Percentiles rank a stretch among this genome's conserved stretches.
phyloP scores from a whole-genome alignment of 1,140 invertebrate genomes.

The Caerostris extrusa region DNA sequence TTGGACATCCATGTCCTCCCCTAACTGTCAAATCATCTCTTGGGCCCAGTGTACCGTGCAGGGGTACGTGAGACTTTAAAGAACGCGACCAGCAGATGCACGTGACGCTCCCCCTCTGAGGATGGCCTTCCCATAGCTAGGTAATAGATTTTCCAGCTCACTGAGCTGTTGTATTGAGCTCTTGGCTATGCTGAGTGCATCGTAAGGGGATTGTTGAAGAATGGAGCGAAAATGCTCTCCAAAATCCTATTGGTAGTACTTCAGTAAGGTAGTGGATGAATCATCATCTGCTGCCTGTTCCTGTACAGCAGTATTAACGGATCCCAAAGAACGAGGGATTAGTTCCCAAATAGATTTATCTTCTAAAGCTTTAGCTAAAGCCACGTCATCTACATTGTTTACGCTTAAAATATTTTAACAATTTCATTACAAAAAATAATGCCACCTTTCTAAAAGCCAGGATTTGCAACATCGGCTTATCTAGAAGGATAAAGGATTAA shows the following conservation, averaged over 20 bases:
- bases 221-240: neutral
- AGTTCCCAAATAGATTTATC: too few relatives aligned
- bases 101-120: neutral
- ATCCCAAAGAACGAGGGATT: too few relatives aligned
- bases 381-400: too few relatives aligned
- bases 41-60: neutral
- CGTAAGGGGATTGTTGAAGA: constrained; percentile 5
- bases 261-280: neutral
- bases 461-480: too few relatives aligned
- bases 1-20: neutral
- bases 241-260: neutral
- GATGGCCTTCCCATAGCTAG: neutral
- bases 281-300: neutral
- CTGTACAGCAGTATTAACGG: neutral
- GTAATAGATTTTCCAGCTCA: constrained; percentile 32
- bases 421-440: too few relatives aligned
- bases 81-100: constrained; percentile 1
- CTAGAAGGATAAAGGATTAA: too few relatives aligned
- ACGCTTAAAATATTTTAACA: too few relatives aligned
- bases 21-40: constrained; percentile 13
- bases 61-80: constrained; percentile 5
- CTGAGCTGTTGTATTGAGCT: constrained; percentile 3
- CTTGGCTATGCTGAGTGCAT: neutral
- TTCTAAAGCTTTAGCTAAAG: too few relatives aligned
- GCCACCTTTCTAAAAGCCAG: too few relatives aligned